phyloP scores from a whole-genome alignment of 92 coral and sea anemone genomes.

The Zoanthus solanderi region DNA sequence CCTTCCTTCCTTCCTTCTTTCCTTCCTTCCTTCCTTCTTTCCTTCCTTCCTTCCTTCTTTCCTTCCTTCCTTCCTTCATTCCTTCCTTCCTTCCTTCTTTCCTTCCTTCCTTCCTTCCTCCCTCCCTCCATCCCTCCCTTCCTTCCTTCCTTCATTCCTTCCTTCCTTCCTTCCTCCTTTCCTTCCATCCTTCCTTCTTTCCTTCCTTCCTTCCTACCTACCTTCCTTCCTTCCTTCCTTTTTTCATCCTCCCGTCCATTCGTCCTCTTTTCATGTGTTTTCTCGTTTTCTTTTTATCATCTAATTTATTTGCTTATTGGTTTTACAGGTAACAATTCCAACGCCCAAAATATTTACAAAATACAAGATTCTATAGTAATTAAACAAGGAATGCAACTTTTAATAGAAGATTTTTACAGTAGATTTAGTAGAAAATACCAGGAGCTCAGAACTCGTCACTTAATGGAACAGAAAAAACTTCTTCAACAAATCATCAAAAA shows the following conservation, averaged over 20 bases:
- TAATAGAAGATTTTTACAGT: not conserved
- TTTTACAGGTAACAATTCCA: not conserved
- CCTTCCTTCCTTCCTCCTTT: not conserved
- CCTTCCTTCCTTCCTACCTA: too few species aligned
- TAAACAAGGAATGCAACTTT: constrained; percentile 15
- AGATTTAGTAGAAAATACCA: constrained; percentile 5
- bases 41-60: not conserved
- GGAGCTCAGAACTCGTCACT: not conserved
- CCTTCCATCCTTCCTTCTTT: too few species aligned
- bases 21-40: not conserved
- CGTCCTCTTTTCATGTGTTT: not conserved
- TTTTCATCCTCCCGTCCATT: too few species aligned
- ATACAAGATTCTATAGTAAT: not conserved
- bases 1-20: not conserved
- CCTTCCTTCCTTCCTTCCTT: too few species aligned
- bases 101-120: not conserved
- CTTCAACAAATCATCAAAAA: not conserved
- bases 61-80: not conserved
- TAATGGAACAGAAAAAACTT: not conserved
- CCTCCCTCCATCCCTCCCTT: not conserved
- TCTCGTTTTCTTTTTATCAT: not conserved
- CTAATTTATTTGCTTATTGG: not conserved
- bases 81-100: not conserved
- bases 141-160: not conserved
- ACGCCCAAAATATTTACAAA: not conserved